Conservation (phyloP, 2,797 vertebrate genomes). For the Prunella strophiata region DNA sequence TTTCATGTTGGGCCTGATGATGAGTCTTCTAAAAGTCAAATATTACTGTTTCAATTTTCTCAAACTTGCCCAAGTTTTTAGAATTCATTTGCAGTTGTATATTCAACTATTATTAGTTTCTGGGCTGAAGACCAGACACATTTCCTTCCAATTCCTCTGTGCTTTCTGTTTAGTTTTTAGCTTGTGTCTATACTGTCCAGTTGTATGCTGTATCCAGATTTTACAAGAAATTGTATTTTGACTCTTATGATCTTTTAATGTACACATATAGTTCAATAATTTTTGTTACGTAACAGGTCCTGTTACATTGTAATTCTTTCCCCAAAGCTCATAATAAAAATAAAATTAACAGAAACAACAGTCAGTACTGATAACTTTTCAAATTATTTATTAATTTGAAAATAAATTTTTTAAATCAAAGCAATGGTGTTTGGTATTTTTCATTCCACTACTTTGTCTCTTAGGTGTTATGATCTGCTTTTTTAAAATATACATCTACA, state of each 20-base stretch:
- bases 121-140: not conserved
- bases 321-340: not conserved
- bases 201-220: not conserved
- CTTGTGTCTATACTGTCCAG: not conserved
- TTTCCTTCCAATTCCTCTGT: not conserved
- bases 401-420: not conserved
- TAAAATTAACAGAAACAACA: not conserved
- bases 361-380: not conserved
- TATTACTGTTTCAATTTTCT: not conserved
- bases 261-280: not conserved
- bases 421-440: not conserved
- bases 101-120: not conserved
- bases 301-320: not conserved
- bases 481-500: not conserved
- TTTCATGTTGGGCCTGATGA: not conserved
- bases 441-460: not conserved
- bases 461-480: not conserved
- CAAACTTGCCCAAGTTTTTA: not conserved
- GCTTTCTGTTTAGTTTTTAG: not conserved
- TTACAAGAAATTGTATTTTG: not conserved
- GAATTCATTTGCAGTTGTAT: not conserved
- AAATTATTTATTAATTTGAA: not conserved
- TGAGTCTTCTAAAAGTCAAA: not conserved
- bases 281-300: not conserved
- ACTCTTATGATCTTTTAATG: not conserved